Base-by-base conservation (phyloP, 1,140 invertebrate genomes). In the Magallana ariakensis region DNA sequence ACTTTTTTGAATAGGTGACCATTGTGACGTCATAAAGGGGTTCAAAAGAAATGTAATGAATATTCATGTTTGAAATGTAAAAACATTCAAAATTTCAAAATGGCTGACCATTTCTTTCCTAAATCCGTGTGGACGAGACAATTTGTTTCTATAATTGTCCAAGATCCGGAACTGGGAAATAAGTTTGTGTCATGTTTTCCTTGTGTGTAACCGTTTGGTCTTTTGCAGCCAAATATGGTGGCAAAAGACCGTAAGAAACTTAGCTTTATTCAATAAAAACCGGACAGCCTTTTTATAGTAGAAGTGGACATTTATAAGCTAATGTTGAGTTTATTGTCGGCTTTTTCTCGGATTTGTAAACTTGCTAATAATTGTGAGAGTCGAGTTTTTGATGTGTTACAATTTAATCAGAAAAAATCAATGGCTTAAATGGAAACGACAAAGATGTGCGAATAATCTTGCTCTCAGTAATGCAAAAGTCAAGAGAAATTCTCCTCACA, bases 51-150 rank as follows among this genome's bases (percentile, higher is more conserved):
- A 33, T 26, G 22, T 22, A 75, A 75, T 75, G 66, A 75, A 75
- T 75, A 75, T 75, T 75, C 66, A 75, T 75, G 66, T 75, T 75
- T 75, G 66, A 75, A 62, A 26, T 75, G 22, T 75, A 75, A 75
- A 75, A 75, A 75, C 66, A 75, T 75, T 75, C 66, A 75, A 75
- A 75, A 26, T 75, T 75, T 75, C 66, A 75, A 75, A 75, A 75
- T 75, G 66, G 66, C 66, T 22, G 66, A 33, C 66, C 22, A 75
- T 75, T 75, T 75, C 66, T 75, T 75, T 26, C 33, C 66, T 26
- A 75, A 75, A 75, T 26, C 22, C 66, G 22, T 26, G 66, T 75
- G 66, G 15, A 26, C 33, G 22, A 26, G 33, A 7, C 22, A 26
- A 26, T 75, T 75, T 75, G 9, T 26, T 75, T 75, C 66, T 75